Evolutionary conservation across 1,140 invertebrate species (phyloP), one percentile per base, ranked within the genome.

Genomic region (Lordiphosa stackelbergi): DNA sequence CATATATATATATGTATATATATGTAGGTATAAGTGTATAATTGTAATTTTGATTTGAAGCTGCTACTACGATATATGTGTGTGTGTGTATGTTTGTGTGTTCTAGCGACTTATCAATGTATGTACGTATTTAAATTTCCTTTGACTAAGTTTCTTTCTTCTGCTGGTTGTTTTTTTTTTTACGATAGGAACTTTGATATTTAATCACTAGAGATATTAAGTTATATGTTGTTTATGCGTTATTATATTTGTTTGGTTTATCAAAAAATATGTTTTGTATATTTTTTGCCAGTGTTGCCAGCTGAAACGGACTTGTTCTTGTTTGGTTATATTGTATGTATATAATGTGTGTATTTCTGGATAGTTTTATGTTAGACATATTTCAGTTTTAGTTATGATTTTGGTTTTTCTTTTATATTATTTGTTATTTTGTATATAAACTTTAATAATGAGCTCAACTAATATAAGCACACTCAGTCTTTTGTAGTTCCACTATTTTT

Each of bases 401-500:
- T 45, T 31, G 6, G 3, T 28, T 28, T 28, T 43, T 11, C 6
- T 43, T 24, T 11, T 28, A 11, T 28, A 13, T 40, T 10, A 53
- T 42, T 53, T 53, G 31, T 48, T 40, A 59, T 74, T 52, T 77
- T 71, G 57, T 83, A 83, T 71, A 71, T 75, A 58, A 74, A 69
- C 35, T 69, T 81, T 81, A 73, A 78, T 78, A 78, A 84, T 84
- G 78, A 84, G 78, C 79, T 84, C 79, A 84, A 84, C 73, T 84
- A 85, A 84, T 84, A 84, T 84, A 73, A 78, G 78, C 78, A 84
- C 78, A 84, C 78, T 84, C 78, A 84, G 78, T 84, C 78, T 84
- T 81, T 84, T 84, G 78, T 84, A 85, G 78, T 84, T 84, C 73
- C 78, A 73, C 77, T 83, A 83, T 83, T 77, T 84, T 84, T 74